Evolutionary conservation across 2,113 vertebrate species (phyloP).

Genomic region (Climacteris rufus): DNA sequence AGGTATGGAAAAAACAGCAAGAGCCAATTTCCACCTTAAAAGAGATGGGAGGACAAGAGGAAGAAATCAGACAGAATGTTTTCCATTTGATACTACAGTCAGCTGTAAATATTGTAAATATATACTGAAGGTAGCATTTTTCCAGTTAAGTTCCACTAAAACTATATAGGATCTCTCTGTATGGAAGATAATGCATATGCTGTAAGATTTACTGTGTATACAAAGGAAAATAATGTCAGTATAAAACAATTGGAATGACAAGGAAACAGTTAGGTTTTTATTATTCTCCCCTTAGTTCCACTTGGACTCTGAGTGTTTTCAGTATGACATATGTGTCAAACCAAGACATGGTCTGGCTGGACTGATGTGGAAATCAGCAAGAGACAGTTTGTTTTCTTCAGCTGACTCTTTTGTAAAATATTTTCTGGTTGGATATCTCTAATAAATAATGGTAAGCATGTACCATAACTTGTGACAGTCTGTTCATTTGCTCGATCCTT

Average conservation of each 20-base stretch:
- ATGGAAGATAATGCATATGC: background rate
- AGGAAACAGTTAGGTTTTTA: background rate
- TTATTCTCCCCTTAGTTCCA: background rate
- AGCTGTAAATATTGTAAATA: background rate
- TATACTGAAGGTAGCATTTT: background rate
- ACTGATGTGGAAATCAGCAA: background rate
- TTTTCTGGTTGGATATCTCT: background rate
- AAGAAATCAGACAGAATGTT: background rate
- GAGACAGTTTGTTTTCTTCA: background rate
- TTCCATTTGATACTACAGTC: background rate
- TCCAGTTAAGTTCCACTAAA: background rate
- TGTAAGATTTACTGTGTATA: background rate
- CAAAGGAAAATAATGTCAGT: background rate
- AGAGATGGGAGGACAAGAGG: background rate
- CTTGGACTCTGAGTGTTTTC: background rate
- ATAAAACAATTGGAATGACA: background rate
- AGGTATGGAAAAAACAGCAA: background rate
- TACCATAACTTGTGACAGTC: background rate
- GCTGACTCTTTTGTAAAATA: background rate
- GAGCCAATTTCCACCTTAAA: background rate
- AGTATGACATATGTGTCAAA: background rate
- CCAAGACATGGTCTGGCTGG: background rate
- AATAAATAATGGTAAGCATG: background rate
- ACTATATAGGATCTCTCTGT: background rate
- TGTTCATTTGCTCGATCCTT: background rate